These are phyloP conservation scores for Archips xylosteana DNA, from an alignment of 2,888 invertebrate species.

Conservation along the genomic window DNA sequence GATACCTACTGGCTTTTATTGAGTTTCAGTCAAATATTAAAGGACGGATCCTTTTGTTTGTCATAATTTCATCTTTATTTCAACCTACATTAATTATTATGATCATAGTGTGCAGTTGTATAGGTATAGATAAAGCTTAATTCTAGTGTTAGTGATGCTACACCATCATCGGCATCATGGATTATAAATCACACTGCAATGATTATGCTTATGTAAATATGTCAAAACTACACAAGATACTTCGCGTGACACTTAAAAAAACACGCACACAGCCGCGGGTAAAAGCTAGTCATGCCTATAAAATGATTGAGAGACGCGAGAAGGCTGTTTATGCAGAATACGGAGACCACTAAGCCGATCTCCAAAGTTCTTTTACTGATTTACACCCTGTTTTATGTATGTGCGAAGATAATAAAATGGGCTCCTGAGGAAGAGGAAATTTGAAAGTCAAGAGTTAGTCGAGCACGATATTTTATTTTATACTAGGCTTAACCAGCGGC, in stretches of 20 bases:
- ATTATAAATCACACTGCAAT: too few relatives aligned
- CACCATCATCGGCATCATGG: too few relatives aligned
- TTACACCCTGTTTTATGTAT: constrained; percentile 29
- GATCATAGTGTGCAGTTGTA: too few relatives aligned
- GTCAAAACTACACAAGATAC: too few relatives aligned
- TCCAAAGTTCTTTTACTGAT: constrained; percentile 25
- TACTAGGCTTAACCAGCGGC: too few relatives aligned
- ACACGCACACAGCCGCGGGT: background rate
- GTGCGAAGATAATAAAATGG: constrained; percentile 21
- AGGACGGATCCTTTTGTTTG: background rate
- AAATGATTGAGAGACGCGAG: constrained; percentile 2
- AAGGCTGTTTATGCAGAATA: constrained; percentile 15
- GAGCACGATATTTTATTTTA: constrained; percentile 3
- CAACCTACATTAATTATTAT: too few relatives aligned
- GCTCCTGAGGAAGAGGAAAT: constrained; percentile 8
- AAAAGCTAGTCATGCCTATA: constrained; percentile 18
- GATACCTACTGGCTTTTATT: background rate
- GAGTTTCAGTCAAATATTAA: background rate
- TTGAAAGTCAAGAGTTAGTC: constrained; percentile 11
- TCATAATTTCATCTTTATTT: too few relatives aligned
- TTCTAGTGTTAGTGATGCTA: too few relatives aligned
- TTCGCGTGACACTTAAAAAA: too few relatives aligned
- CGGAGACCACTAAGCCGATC: constrained; percentile 29
- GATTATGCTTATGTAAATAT: too few relatives aligned
- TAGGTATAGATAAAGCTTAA: too few relatives aligned